Evolutionary conservation across 2,797 vertebrate species (phyloP), one percentile per base, ranked within the genome.

Genomic region (Harpagifer antarcticus): DNA sequence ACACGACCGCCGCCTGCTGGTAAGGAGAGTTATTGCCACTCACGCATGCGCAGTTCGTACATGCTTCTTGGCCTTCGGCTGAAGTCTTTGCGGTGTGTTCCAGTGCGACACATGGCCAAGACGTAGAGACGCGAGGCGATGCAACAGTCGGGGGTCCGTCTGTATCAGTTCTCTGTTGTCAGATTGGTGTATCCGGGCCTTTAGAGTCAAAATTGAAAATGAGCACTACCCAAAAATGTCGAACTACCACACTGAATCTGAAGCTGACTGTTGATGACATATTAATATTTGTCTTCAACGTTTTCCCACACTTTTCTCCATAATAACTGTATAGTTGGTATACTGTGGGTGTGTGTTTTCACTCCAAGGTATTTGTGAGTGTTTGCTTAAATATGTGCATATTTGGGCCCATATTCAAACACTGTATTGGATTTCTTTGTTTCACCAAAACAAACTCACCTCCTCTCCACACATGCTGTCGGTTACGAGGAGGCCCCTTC

Each of bases 401-500:
- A 53, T 23, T 40, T 72, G 23, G 49, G 48, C 6, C 16, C 13
- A 5, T 19, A 3, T 47, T 17, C 19, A 55, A 74, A 47, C 12
- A 9, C 37, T 19, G 16, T 48, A 47, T 78, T 54, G 2, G 2
- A 27, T 74, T 50, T 68, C 43, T 54, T 59, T 50, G 0, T 69
- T 77, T 23, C 44, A 58, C 37, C 47, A 37, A 48, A 43, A 53
- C 43, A 9, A n/a, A 4, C 33, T 65, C 54, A 5, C 45, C 31
- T 37, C 45, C 42, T 63, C 16, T 69, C 57, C 5, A 33, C 73
- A 68, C 40, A 57, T 71, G 61, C 42, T 4, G 23, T 45, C 57
- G 52, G 72, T 55, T 72, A 47, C 4, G 2, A 1, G 0, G 72
- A 74, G 65, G 57, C 61, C 61, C 61, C 56, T 17, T 58, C 55